A percentile compares a stretch with the other conserved stretches of the same genome.
Conservation (phyloP, 2,797 vertebrate genomes). For the Chrosomus eos region DNA sequence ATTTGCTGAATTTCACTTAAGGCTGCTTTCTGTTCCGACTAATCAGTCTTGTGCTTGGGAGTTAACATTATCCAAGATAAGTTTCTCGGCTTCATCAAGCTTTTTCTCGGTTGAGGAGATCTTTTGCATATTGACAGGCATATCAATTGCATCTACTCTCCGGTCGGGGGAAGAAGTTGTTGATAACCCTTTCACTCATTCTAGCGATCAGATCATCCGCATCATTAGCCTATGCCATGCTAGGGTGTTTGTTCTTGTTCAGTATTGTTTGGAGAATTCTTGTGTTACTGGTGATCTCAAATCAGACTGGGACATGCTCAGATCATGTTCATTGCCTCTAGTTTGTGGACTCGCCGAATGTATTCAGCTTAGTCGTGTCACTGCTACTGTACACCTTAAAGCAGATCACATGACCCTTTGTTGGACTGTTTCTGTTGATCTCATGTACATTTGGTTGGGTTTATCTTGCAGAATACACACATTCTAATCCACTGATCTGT, state of each 20-base stretch:
- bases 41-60: neutral
- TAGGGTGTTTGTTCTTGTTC: neutral
- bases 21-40: neutral
- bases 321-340: neutral
- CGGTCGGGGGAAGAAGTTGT: neutral
- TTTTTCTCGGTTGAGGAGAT: neutral
- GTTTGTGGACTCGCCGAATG: neutral
- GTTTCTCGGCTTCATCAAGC: neutral
- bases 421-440: conserved; percentile 10
- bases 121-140: neutral
- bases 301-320: neutral
- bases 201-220: conserved; percentile 17
- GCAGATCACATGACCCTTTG: neutral
- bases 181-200: conserved; percentile 6
- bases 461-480: conserved; percentile 15
- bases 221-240: conserved; percentile 4
- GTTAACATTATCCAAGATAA: neutral
- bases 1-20: neutral
- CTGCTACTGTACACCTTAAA: neutral
- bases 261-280: neutral
- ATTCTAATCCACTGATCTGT: conserved; percentile 22
- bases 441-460: neutral
- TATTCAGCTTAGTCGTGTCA: neutral
- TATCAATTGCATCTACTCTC: conserved; percentile 10
- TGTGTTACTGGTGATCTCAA: neutral